Evolutionary conservation across 2,888 invertebrate genomes (phyloP).

Genomic region (Thecocarcelia acutangulata): DNA sequence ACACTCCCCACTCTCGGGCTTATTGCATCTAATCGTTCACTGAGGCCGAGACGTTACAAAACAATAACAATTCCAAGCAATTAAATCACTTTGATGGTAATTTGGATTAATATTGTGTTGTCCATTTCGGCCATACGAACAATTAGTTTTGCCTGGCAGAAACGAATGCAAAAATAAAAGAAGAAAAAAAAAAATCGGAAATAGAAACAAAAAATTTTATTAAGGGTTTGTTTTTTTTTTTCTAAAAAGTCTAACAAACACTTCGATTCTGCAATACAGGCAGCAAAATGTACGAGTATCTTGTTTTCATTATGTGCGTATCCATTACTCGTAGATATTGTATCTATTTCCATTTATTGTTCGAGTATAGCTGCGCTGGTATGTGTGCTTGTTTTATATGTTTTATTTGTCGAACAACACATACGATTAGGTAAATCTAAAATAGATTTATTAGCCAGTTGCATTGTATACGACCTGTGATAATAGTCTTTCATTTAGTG

Average conservation of each 20-base stretch:
- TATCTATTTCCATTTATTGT: constrained; percentile 31
- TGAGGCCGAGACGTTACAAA: constrained; percentile 56
- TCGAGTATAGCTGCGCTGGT: not conserved
- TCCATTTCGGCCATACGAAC: constrained; percentile 76
- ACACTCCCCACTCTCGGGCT: not conserved
- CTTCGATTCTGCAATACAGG: constrained; percentile 1
- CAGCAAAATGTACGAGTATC: constrained; percentile 8
- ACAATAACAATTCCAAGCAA: constrained; percentile 80
- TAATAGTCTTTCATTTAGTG: constrained; percentile 69
- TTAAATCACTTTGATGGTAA: constrained; percentile 82
- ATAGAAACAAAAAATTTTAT: constrained; percentile 24
- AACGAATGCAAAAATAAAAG: constrained; percentile 17
- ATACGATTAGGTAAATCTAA: constrained; percentile 73
- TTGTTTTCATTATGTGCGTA: constrained; percentile 47
- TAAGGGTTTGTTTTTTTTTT: constrained; percentile 10
- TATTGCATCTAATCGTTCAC: not conserved
- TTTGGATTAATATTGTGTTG: constrained; percentile 82
- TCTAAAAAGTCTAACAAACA: constrained; percentile 16
- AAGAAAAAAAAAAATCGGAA: not conserved
- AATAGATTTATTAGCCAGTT: constrained; percentile 73
- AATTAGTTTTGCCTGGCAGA: constrained; percentile 77
- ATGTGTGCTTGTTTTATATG: constrained; percentile 16
- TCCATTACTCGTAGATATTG: constrained; percentile 40
- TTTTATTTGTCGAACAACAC: constrained; percentile 61
- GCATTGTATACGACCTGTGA: constrained; percentile 73